These are phyloP conservation scores for Cephus sareptanus DNA, from an alignment of 2,888 invertebrate species.

Conservation along the genomic window DNA sequence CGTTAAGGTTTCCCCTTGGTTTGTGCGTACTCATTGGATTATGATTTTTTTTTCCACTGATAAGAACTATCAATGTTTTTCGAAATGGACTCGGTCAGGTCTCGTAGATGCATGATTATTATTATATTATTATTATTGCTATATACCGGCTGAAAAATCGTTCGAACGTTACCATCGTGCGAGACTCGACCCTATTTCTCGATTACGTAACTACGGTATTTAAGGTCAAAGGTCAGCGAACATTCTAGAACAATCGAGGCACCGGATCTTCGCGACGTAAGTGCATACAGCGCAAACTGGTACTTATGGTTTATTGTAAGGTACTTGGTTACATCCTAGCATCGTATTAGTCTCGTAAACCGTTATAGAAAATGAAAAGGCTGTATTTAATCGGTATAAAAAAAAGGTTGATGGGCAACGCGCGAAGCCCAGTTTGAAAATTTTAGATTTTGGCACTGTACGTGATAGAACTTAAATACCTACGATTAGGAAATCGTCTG, in stretches of 20 bases:
- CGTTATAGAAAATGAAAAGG: constrained; percentile 42
- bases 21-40: neutral
- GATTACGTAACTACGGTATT: neutral
- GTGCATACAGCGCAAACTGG: neutral
- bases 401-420: neutral
- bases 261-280: neutral
- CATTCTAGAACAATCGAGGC: neutral
- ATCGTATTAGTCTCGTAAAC: constrained; percentile 39
- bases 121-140: neutral
- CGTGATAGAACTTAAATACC: constrained; percentile 41
- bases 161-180: neutral
- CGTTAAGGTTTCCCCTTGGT: neutral
- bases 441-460: constrained; percentile 50
- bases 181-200: neutral
- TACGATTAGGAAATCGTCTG: constrained; percentile 2
- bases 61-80: neutral
- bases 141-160: neutral
- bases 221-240: too few species aligned
- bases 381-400: constrained; percentile 30
- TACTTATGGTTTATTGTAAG: constrained; percentile 23
- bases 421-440: neutral
- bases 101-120: neutral
- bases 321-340: constrained; percentile 31
- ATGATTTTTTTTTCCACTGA: neutral
- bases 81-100: neutral